Base-by-base conservation (phyloP, 2,888 invertebrate genomes). In the Prenolepis imparis region DNA sequence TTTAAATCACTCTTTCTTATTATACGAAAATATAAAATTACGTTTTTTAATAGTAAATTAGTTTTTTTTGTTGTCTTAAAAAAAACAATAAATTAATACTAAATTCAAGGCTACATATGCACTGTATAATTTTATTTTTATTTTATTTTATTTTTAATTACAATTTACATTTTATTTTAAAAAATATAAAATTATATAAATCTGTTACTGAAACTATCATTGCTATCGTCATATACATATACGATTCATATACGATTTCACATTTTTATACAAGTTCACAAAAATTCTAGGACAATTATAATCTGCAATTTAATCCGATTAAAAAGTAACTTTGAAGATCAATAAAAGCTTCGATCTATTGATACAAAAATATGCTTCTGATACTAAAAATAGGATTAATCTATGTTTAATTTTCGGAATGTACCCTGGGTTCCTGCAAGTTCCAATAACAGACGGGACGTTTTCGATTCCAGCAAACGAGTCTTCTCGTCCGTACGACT, bases 391-490 rank as follows among this genome's bases (percentile, higher is more conserved):
- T 52, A 57, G 12, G 11, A 32, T 67, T 87, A 94, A 87, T 94
- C 94, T 81, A 94, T 94, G 82, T 94, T 93, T 21, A 94, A 87
- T 82, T 94, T 92, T 52, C 94, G 89, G 78, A 94, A 94, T 0
- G 94, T 92, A 59, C 94, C 94, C 57, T 94, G 94, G 41, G 93
- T 66, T 0, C 93, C 94, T 6, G 92, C 92, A 11, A 94, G 80
- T 70, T 94, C 93, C 12, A 86, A 85, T 24, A 90, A 55, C 3
- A 93, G 77, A n/a, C 63, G 66, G 12, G 88, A 87, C 5, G 92
- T 90, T 77, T 92, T 93, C 9, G 89, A 90, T 21, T 84, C 89
- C 6, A 93, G 91, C 44, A 93, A 73, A 80, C 94, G 91, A 3
- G 89, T 88, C 6, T 78, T 93, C 83, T 94, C 94, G 80, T 94